Base-by-base conservation (phyloP, 35 echinoderm and acorn worm species). In the Apostichopus japonicus region DNA sequence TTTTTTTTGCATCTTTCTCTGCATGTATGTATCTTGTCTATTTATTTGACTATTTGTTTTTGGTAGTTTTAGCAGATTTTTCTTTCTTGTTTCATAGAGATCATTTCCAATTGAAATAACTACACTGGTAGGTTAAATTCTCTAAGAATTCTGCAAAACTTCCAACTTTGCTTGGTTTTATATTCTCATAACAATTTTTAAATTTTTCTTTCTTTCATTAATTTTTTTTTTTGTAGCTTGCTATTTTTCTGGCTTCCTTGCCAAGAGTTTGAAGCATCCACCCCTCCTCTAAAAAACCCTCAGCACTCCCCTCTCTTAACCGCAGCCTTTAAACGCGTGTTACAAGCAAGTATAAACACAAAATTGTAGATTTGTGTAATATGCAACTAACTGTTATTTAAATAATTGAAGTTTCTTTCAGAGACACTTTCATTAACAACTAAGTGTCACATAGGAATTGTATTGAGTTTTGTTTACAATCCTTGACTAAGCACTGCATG, bases 31-130 rank as follows among this genome's bases (percentile, higher is more conserved):
- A 75, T 75, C 71, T 75, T 75, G 71, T 75, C 71, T 75, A 75
- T 23, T 75, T n/a, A 75, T 75, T 75, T 75, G 0, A 75, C n/a
- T 75, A 44, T 44, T 44, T 44, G 33, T 75, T 24, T 84, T 58
- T 54, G 24, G 86, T 89, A 89, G 86, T 75, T 75, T 82, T 75
- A 89, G 86, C 86, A 89, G 59, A 75, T 65, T 89, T 54, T 89
- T 89, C 86, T 89, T n/a, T 89, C 51, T 89, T 72, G 59, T 89
- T 72, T 89, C 53, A 65, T 89, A 89, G 86, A 89, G 81, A 57
- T 84, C 86, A 89, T 89, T 89, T 67, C 86, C 86, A 72, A 89
- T 89, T 75, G 56, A 89, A 72, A 89, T 89, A 89, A 72, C 86
- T 52, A 65, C 86, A 65, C 59, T 89, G 86, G 86, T 88, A 88